Conservation (phyloP, 2,113 vertebrate genomes). For the Synchiropus splendidus region DNA sequence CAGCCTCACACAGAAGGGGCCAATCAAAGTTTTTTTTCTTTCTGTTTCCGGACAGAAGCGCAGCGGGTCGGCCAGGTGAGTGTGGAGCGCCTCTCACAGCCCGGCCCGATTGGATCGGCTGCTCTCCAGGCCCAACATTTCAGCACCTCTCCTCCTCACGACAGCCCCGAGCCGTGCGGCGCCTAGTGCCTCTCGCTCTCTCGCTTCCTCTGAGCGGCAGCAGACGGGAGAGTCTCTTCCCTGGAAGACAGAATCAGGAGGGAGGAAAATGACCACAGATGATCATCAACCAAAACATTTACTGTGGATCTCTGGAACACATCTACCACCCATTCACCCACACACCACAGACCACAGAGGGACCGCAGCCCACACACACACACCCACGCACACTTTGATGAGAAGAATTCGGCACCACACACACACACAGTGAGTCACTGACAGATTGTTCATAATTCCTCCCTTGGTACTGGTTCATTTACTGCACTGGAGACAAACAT, state of each 20-base stretch:
- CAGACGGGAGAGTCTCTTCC: slow-evolving; percentile 38
- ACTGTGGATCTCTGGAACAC: not conserved
- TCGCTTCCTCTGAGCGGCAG: slow-evolving; percentile 38
- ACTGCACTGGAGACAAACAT: slow-evolving; percentile 15
- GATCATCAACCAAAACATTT: not conserved
- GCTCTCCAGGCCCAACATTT: slow-evolving; percentile 45
- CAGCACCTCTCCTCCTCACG: slow-evolving; percentile 39
- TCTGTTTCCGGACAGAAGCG: slow-evolving; percentile 16
- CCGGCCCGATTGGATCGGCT: slow-evolving; percentile 28
- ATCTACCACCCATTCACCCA: slow-evolving; percentile 11
- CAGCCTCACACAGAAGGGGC: slow-evolving; percentile 21
- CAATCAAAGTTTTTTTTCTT: slow-evolving; percentile 36
- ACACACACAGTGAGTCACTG: slow-evolving; percentile 60
- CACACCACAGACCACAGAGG: slow-evolving; percentile 6
- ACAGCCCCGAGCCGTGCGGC: slow-evolving; percentile 37
- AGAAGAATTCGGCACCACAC: slow-evolving; percentile 29
- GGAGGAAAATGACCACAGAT: slow-evolving; percentile 5
- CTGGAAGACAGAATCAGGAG: slow-evolving; percentile 47
- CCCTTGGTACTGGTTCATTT: slow-evolving; percentile 4
- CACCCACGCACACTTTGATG: slow-evolving; percentile 3
- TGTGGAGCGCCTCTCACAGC: slow-evolving; percentile 28
- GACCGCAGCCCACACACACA: slow-evolving; percentile 26
- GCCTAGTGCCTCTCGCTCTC: slow-evolving; percentile 35
- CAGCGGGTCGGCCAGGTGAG: slow-evolving; percentile 14
- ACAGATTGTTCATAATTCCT: slow-evolving; percentile 34